Evolutionary conservation across 2,888 invertebrate species (phyloP).

Genomic region (Norana najaformis): DNA sequence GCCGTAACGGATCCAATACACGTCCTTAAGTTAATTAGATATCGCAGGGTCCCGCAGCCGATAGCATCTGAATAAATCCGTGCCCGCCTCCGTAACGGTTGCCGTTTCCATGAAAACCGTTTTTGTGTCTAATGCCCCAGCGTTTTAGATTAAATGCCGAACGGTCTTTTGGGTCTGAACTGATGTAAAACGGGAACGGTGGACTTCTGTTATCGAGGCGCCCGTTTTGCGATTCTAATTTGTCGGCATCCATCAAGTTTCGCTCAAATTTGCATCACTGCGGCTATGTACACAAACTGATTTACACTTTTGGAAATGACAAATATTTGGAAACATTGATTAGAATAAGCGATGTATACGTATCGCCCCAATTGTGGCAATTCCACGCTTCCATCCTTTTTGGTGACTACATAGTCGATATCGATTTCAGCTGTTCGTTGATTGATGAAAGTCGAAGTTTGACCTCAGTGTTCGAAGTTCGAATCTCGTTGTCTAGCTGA

Average conservation of each 20-base stretch:
- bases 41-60: background rate
- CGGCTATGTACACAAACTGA: background rate
- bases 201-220: background rate
- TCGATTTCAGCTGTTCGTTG: background rate
- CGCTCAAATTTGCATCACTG: background rate
- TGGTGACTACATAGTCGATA: background rate
- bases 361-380: too few species aligned
- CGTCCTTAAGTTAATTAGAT: conserved; percentile 13
- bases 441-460: background rate
- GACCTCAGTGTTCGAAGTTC: background rate
- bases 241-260: background rate
- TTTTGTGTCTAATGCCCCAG: background rate
- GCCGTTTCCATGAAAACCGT: background rate
- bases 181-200: background rate
- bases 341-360: background rate
- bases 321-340: background rate
- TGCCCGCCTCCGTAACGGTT: background rate
- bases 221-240: background rate
- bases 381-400: too few species aligned
- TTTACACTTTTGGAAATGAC: background rate
- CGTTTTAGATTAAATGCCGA: background rate
- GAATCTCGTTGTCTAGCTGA: background rate
- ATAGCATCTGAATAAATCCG: conserved; percentile 7
- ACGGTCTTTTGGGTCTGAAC: background rate
- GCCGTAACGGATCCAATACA: background rate